Conservation (phyloP, 2,888 invertebrate genomes). For the Nipponacmea schrenckii region DNA sequence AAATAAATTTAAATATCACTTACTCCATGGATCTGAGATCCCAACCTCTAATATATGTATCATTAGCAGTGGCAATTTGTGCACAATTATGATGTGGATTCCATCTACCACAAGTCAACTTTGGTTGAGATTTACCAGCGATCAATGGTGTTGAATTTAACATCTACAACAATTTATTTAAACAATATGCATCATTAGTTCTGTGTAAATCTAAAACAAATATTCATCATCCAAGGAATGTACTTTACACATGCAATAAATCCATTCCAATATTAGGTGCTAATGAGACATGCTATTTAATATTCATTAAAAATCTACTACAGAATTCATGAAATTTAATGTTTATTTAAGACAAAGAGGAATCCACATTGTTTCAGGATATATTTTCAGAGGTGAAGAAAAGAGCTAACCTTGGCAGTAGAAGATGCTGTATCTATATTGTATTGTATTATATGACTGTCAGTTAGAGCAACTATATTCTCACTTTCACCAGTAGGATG, state of each 20-base stretch:
- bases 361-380: too few relatives aligned
- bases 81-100: constrained; percentile 91
- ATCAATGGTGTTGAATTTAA: constrained; percentile 62
- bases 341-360: too few relatives aligned
- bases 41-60: constrained; percentile 86
- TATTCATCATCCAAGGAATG: too few relatives aligned
- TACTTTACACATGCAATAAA: too few relatives aligned
- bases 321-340: too few relatives aligned
- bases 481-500: constrained; percentile 81
- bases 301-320: too few relatives aligned
- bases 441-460: constrained; percentile 81
- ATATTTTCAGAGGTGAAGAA: too few relatives aligned
- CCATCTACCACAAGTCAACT: constrained; percentile 90
- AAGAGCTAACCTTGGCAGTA: constrained; percentile 49
- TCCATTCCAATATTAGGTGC: not conserved
- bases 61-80: constrained; percentile 87
- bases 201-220: not conserved
- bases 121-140: constrained; percentile 79
- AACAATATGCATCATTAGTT: too few relatives aligned
- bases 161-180: constrained; percentile 35
- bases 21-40: constrained; percentile 81
- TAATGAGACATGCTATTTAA: too few relatives aligned
- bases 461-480: constrained; percentile 80
- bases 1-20: constrained; percentile 25
- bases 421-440: constrained; percentile 73